phyloP scores from a whole-genome alignment of 2,113 vertebrate species.

The Polypterus bichir region DNA sequence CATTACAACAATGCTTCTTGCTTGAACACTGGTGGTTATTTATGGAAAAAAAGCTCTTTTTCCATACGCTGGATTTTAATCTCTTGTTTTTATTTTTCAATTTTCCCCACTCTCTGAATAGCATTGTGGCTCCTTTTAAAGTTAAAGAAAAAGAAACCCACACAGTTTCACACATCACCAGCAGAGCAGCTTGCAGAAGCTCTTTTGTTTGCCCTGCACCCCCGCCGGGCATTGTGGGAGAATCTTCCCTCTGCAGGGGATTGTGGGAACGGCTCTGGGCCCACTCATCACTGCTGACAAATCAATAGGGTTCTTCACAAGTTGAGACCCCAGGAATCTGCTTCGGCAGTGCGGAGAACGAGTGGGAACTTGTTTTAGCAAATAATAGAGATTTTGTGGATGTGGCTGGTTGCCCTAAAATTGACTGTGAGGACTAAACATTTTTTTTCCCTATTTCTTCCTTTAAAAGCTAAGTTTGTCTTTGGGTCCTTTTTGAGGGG shows the following conservation, averaged over 20 bases:
- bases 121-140: constrained; percentile 14
- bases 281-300: constrained; percentile 57
- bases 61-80: constrained; percentile 35
- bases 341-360: constrained; percentile 31
- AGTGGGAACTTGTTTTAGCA: constrained; percentile 42
- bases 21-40: too few relatives aligned
- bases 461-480: too few relatives aligned
- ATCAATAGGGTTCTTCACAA: constrained; percentile 56
- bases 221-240: constrained; percentile 55
- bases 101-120: constrained; percentile 21
- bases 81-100: constrained; percentile 22
- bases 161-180: constrained; percentile 36
- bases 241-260: constrained; percentile 47
- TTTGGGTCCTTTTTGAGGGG: too few relatives aligned
- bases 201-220: constrained; percentile 42
- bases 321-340: constrained; percentile 42
- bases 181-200: constrained; percentile 28
- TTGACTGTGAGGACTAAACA: constrained; percentile 26
- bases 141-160: constrained; percentile 30
- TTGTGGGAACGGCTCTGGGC: constrained; percentile 55
- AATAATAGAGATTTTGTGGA: constrained; percentile 38
- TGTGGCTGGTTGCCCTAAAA: constrained; percentile 43
- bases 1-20: too few relatives aligned
- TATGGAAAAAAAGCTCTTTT: constrained; percentile 3
- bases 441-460: too few relatives aligned